A percentile compares a stretch with the other conserved stretches of the same genome.
Conservation (phyloP, 2,797 vertebrate species). For the Cossypha caffra region DNA sequence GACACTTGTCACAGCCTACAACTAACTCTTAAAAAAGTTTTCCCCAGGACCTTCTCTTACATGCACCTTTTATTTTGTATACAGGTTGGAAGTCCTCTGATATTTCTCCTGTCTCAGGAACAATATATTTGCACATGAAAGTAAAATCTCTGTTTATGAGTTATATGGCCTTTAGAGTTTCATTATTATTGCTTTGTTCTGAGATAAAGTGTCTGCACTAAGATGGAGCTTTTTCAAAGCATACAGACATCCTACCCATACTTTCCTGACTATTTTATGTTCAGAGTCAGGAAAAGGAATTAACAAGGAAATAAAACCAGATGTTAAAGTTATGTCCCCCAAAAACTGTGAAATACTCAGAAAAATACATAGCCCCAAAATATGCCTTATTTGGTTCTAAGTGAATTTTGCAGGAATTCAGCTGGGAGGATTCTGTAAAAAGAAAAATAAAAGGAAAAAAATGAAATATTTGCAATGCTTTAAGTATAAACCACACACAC, state of each 20-base stretch:
- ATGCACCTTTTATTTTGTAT: not conserved
- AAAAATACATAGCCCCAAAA: not conserved
- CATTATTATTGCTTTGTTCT: not conserved
- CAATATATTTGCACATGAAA: not conserved
- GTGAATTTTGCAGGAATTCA: not conserved
- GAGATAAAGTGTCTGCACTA: not conserved
- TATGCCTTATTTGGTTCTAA: not conserved
- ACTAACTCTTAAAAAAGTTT: not conserved
- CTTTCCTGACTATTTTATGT: constrained; percentile 26
- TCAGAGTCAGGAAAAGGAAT: constrained; percentile 30
- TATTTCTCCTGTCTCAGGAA: not conserved
- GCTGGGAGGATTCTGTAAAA: not conserved
- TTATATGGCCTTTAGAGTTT: not conserved
- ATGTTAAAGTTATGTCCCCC: constrained; percentile 12
- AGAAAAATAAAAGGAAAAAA: not conserved
- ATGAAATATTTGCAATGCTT: not conserved
- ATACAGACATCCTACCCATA: not conserved
- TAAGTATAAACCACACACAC: not conserved
- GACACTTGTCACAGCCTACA: not conserved
- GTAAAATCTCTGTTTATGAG: not conserved
- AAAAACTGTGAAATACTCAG: constrained; percentile 34
- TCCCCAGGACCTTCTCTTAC: not conserved
- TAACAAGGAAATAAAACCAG: constrained; percentile 61
- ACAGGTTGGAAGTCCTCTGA: not conserved
- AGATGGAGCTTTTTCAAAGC: not conserved